These are phyloP conservation scores for Lobophora halterata DNA, from an alignment of 2,888 invertebrate genomes.

Conservation along the genomic window DNA sequence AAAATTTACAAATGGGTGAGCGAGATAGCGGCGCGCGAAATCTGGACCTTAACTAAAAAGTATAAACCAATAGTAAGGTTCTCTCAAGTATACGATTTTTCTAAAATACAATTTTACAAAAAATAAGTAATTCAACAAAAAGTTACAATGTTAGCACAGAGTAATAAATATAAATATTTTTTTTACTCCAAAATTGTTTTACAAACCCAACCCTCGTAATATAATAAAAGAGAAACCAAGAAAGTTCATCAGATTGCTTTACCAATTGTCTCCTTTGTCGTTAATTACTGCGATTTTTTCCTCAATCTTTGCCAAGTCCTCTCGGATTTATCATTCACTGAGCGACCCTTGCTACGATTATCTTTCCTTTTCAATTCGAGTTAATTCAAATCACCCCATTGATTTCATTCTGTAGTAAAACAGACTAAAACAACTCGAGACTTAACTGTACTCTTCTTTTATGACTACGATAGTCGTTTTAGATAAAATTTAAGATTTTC, in stretches of 20 bases:
- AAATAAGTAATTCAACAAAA: no score
- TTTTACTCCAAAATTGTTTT: no score
- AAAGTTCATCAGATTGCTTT: constrained; percentile 13
- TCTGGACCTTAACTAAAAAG: no score
- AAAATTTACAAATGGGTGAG: no score
- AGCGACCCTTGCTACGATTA: constrained; percentile 22
- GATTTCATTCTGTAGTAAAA: constrained; percentile 21
- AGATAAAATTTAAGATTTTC: constrained; percentile 14
- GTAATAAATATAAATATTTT: no score
- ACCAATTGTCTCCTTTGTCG: constrained; percentile 3
- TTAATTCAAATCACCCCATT: constrained; percentile 30
- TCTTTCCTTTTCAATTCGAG: constrained; percentile 30
- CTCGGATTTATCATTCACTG: constrained; percentile 33
- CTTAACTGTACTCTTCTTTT: constrained; percentile 7
- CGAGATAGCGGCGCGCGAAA: no score
- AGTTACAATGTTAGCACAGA: no score
- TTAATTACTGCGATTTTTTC: constrained; percentile 10
- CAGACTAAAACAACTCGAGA: constrained; percentile 16
- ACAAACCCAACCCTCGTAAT: constrained; percentile 7
- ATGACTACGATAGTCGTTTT: constrained; percentile 12
- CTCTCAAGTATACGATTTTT: no score
- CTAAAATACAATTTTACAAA: no score
- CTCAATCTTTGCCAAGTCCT: constrained; percentile 5
- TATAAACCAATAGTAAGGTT: no score
- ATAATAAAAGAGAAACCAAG: constrained; percentile 10